Evolutionary conservation across 2,113 vertebrate species (phyloP), one percentile per base, ranked within the genome.

Genomic region (Rhombomys opimus): DNA sequence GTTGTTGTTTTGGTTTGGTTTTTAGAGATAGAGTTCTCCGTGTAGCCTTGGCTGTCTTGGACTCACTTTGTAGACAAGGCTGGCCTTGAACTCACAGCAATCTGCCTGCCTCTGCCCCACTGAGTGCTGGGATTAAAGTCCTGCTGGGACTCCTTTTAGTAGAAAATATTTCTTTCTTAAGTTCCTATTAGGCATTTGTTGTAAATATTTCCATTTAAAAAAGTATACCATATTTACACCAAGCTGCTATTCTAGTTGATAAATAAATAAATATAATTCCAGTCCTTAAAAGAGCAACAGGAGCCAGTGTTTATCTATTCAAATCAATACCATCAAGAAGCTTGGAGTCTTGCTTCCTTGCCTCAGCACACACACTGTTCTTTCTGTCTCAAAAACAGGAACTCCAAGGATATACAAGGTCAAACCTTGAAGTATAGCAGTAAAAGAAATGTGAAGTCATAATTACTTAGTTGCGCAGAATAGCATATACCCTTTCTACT

Each of bases 401-500:
- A 46, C 59, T 77, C 75, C 95, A 96, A 95, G 95, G 97, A 18
- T 80, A 87, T 94, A 70, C 77, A 96, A 95, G 92, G 96, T 91
- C 92, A 95, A 78, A 12, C 2, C 68, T 87, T 35, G 61, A 85
- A 90, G 50, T 54, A 38, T 6, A 67, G 57, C 88, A 87, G 67
- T 65, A n/a, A 95, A 93, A 94, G 91, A 80, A 92, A 96, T 41
- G 52, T 12, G 87, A 91, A 89, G 82, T 95, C 92, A 91, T 91
- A 94, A 94, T 96, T 96, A 92, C 90, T 87, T 89, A 57, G 68
- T 92, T 67, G 87, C 88, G 65, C 0, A 30, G 91, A 95, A 73
- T 88, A 77, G 52, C 73, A 76, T 80, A 89, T 52, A 77, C 20
- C 57, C 65, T 63, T 94, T 91, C 82, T 97, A 81, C 91, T 93